These are phyloP conservation scores for Cyanistes caeruleus DNA, from an alignment of 2,113 vertebrate genomes.

Conservation along the genomic window DNA sequence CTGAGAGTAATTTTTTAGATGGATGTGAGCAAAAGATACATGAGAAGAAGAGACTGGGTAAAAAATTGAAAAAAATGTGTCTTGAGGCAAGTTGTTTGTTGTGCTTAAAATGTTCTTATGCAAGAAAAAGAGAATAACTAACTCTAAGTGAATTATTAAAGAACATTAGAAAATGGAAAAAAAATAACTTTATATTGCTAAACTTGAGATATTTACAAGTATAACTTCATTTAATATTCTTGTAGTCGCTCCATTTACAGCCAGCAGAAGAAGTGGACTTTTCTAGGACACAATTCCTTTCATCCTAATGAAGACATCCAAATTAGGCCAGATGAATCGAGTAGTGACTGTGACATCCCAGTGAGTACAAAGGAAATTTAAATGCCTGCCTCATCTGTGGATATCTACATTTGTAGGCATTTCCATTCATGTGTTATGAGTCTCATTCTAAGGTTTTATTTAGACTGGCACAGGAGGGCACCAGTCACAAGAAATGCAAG, in stretches of 20 bases:
- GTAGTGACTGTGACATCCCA: background rate
- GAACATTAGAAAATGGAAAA: background rate
- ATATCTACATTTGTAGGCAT: background rate
- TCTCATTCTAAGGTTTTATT: background rate
- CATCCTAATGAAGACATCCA: background rate
- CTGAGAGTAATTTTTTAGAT: background rate
- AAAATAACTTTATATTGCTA: background rate
- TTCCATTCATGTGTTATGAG: background rate
- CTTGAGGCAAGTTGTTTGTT: background rate
- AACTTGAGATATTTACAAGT: background rate
- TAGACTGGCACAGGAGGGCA: background rate
- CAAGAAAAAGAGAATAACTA: background rate
- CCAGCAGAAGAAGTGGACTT: background rate
- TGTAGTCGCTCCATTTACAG: background rate
- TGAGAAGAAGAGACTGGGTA: background rate
- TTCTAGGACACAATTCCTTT: slow-evolving; percentile 7
- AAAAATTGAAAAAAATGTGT: background rate
- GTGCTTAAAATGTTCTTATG: background rate
- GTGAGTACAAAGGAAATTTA: background rate
- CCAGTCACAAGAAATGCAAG: background rate
- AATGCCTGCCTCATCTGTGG: background rate
- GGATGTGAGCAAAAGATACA: background rate
- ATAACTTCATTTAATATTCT: background rate
- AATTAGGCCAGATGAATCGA: background rate
- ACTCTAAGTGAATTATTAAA: background rate